Evolutionary conservation across 1,140 invertebrate species (phyloP), one percentile per base, ranked within the genome.

Genomic region (Rhysida immarginata): DNA sequence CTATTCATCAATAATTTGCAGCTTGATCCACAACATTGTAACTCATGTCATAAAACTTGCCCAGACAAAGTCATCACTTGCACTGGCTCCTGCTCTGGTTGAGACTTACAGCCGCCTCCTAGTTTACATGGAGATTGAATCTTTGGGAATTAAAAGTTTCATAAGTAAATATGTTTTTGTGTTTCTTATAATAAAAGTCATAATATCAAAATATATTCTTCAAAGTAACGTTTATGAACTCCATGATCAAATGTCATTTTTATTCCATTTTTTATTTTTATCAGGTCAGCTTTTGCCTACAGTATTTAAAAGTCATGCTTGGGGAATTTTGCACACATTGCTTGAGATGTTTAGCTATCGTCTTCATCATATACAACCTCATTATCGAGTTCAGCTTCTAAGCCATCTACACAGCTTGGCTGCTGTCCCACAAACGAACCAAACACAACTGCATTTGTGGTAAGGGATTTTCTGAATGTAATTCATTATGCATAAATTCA

Each of bases 61-160:
- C 0, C 85, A 91, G 60, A 83, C 81, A 2, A 94, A 95, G 66
- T 81, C 82, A 0, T 83, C 80, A 27, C 79, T 87, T 62, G 80
- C 82, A 53, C 74, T 94, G 54, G 82, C 92, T 1, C 92, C 94
- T 1, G 90, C 92, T 0, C 71, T 97, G 0, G 85, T 96, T 0
- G 93, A 98, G 72, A 96, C 93, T 0, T 97, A 96, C 69, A 89
- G 87, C 46, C 75, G 92, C 59, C 71, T 97, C 27, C 69, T 96
- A 20, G 91, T 96, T 0, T 96, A 96, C 62, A 94, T 89, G 24
- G 94, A 97, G 77, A 96, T 96, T 53, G 94, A 97, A 71, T 93
- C 90, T 41, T 75, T 96, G 5, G 92, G 93, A 25, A 96, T 96
- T 45, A 97, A 96, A 76, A 89, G 87, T 44, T 96, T 96, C 68